Evolutionary conservation across 2,113 vertebrate species (phyloP).

Genomic region (Corythornis madagascariensis): DNA sequence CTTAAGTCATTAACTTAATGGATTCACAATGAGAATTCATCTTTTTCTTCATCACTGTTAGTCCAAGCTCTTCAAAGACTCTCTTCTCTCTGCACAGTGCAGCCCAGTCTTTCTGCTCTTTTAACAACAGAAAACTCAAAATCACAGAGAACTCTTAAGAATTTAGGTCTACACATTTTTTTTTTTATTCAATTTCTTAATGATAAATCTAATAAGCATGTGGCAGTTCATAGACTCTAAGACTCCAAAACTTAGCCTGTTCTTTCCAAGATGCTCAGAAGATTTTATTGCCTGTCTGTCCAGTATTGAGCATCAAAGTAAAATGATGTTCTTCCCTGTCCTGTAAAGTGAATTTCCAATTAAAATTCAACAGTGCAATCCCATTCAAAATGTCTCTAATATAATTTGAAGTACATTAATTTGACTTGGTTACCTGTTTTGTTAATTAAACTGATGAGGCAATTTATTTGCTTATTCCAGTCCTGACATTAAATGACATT

Average conservation of each 20-base stretch:
- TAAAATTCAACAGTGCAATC: slow-evolving; percentile 41
- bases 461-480: slow-evolving; percentile 68
- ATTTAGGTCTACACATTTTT: not conserved
- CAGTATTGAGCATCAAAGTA: not conserved
- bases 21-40: not conserved
- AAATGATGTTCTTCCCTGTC: not conserved
- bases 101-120: not conserved
- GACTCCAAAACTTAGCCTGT: not conserved
- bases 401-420: slow-evolving; percentile 61
- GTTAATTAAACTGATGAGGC: slow-evolving; percentile 70
- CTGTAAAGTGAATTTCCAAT: slow-evolving; percentile 32
- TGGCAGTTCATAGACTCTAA: not conserved
- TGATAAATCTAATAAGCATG: not conserved
- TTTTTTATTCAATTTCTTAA: not conserved
- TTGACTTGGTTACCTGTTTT: slow-evolving; percentile 62
- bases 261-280: not conserved
- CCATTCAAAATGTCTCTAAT: slow-evolving; percentile 54
- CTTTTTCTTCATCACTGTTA: not conserved
- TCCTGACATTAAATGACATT: slow-evolving; percentile 73
- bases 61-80: not conserved
- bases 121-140: not conserved
- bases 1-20: not conserved
- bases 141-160: accelerated
- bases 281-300: not conserved
- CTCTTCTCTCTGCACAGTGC: not conserved